Conservation (phyloP, 1,140 invertebrate species). For the Drosophila nigrodunni region DNA sequence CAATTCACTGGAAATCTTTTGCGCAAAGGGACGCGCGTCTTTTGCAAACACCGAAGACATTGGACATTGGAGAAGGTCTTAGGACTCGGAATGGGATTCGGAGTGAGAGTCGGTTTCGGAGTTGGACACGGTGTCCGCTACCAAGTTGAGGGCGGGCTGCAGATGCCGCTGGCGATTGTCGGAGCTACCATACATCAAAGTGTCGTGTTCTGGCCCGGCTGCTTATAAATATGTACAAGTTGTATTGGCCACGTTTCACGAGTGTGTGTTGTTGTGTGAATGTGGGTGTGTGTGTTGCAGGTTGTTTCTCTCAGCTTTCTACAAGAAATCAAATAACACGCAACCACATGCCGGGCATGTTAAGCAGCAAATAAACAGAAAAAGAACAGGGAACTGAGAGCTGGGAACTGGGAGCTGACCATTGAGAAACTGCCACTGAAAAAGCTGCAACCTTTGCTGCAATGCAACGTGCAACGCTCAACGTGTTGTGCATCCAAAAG, state of each 20-base stretch:
- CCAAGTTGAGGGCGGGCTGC: neutral
- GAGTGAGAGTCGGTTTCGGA: neutral
- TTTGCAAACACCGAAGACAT: slow-evolving; percentile 22
- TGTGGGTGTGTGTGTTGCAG: slow-evolving; percentile 9
- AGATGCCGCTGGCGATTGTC: slow-evolving; percentile 48
- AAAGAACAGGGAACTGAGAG: neutral
- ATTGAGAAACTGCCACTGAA: neutral
- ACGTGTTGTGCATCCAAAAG: slow-evolving; percentile 51
- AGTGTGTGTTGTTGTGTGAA: slow-evolving; percentile 2
- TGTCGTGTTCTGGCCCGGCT: slow-evolving; percentile 63
- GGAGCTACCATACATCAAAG: slow-evolving; percentile 67
- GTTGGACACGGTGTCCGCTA: neutral
- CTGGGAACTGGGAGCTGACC: neutral
- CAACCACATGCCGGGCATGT: slow-evolving; percentile 42
- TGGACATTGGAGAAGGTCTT: neutral
- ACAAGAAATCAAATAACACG: slow-evolving; percentile 47
- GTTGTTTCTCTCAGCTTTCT: slow-evolving; percentile 39
- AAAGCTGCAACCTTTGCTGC: slow-evolving; percentile 30
- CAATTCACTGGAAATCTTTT: slow-evolving; percentile 55
- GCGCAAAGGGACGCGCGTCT: slow-evolving; percentile 42
- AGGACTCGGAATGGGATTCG: neutral
- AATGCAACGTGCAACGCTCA: slow-evolving; percentile 12
- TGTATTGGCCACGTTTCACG: slow-evolving; percentile 8
- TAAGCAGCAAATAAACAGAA: slow-evolving; percentile 22
- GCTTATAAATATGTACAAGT: slow-evolving; percentile 68